Percentiles rank a stretch among this genome's conserved stretches.
These are phyloP conservation scores for Neodiprion pinetum DNA, from an alignment of 1,140 invertebrate species.

Conservation along the genomic window DNA sequence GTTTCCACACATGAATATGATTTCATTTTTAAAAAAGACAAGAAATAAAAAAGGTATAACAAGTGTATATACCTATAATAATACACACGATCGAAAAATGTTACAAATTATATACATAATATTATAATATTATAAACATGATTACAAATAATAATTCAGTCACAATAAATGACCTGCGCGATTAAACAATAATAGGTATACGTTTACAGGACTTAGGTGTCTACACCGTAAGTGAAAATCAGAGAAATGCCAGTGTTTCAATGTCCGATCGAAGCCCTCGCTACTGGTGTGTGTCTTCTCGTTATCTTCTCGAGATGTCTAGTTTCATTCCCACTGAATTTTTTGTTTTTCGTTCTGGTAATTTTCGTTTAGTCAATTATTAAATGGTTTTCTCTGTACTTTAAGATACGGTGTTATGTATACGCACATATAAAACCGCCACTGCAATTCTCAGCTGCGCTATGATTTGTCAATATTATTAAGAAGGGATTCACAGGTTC, in stretches of 20 bases:
- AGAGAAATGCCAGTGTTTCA: neutral
- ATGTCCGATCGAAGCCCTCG: constrained; percentile 10
- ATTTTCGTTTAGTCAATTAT: too few relatives aligned
- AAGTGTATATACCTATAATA: neutral
- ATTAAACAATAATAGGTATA: constrained; percentile 5
- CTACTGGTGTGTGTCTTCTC: constrained; percentile 30
- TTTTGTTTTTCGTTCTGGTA: too few relatives aligned
- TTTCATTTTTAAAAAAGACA: neutral
- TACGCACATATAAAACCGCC: too few relatives aligned
- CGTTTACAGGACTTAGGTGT: neutral
- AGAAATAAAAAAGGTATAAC: constrained; percentile 2
- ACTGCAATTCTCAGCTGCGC: too few relatives aligned
- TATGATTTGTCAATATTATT: too few relatives aligned
- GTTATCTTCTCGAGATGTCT: constrained; percentile 13
- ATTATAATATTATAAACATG: constrained; percentile 32
- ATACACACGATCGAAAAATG: neutral
- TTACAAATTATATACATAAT: neutral
- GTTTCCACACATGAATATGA: too few relatives aligned
- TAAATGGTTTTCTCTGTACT: too few relatives aligned
- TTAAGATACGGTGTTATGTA: too few relatives aligned
- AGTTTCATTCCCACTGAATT: too few relatives aligned
- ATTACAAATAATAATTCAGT: constrained; percentile 31
- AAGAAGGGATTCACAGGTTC: too few relatives aligned
- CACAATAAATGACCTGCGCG: constrained; percentile 19
- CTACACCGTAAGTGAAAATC: too few relatives aligned